Percentiles rank a stretch among this genome's conserved stretches.
These are phyloP conservation scores for Todiramphus saurophagus DNA, from an alignment of 2,113 vertebrate genomes.

Conservation along the genomic window DNA sequence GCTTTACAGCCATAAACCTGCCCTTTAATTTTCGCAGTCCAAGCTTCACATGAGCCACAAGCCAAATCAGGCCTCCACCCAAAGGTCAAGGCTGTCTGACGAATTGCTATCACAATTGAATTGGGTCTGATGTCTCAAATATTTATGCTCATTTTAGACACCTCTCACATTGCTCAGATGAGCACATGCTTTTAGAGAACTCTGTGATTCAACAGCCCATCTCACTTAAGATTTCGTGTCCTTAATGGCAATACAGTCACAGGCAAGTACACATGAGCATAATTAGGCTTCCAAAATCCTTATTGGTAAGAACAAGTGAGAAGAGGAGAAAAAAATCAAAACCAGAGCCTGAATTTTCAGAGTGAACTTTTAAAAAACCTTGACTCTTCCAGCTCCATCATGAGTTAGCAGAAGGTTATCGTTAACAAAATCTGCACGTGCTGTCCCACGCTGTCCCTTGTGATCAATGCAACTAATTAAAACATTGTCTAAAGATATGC, in stretches of 20 bases:
- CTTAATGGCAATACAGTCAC: not conserved
- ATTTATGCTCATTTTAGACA: constrained; percentile 5
- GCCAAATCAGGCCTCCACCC: not conserved
- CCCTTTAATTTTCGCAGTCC: not conserved
- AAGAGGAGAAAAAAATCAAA: not conserved
- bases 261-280: not conserved
- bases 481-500: not conserved
- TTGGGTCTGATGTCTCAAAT: not conserved
- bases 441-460: not conserved
- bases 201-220: not conserved
- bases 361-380: fast-evolving
- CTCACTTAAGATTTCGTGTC: not conserved
- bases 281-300: not conserved
- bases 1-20: not conserved
- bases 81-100: not conserved
- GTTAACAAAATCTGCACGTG: not conserved
- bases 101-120: not conserved
- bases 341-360: not conserved
- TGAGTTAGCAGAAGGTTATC: not conserved
- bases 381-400: not conserved
- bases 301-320: not conserved
- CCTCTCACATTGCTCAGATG: not conserved
- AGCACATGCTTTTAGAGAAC: not conserved
- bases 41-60: not conserved
- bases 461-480: not conserved